Evolutionary conservation across 2,797 vertebrate genomes (phyloP), one percentile per base, ranked within the genome.

Genomic region (Premnoplex brunnescens): DNA sequence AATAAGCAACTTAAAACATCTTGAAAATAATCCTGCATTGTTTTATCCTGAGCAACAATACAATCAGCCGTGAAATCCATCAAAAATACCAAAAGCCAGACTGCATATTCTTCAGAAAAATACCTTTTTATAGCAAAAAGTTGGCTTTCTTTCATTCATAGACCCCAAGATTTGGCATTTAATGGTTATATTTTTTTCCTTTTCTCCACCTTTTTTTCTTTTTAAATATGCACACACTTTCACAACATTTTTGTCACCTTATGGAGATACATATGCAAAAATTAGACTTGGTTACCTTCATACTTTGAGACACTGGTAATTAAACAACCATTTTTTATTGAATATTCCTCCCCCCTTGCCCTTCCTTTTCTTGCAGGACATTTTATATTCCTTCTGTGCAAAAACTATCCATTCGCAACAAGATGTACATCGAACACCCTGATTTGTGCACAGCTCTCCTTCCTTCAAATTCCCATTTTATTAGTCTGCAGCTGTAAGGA

Each of bases 1-100:
- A 95, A 91, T 32, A 91, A 73, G 63, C 59, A 74, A 49, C 46
- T 51, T 91, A 75, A 83, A 91, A 59, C 48, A 85, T 68, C 92
- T 17, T 91, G 75, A 92, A 85, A 95, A 71, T 77, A 26, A 37
- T 58, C 59, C 80, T 66, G 59, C 55, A 69, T 86, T 87, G 84
- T 87, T 93, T 92, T 85, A 85, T 52, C 59, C 68, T 30, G 30
- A 85, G 63, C 49, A 89, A 89, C 75, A 79, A 89, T 21, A 87
- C 60, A 58, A 96, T 59, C 74, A 82, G 51, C 44, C 39, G 28
- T 55, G 9, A 87, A 85, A 89, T 89, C 67, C 87, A 72, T 69
- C 62, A 89, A 79, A 86, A 77, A 49, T 22, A 87, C 26, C 2
- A 9, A 43, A 88, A 91, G 41, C 0, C 7, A 79, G 52, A 44